These are phyloP conservation scores for Poeciliopsis infans DNA, from an alignment of 2,797 vertebrate species.

Conservation along the genomic window DNA sequence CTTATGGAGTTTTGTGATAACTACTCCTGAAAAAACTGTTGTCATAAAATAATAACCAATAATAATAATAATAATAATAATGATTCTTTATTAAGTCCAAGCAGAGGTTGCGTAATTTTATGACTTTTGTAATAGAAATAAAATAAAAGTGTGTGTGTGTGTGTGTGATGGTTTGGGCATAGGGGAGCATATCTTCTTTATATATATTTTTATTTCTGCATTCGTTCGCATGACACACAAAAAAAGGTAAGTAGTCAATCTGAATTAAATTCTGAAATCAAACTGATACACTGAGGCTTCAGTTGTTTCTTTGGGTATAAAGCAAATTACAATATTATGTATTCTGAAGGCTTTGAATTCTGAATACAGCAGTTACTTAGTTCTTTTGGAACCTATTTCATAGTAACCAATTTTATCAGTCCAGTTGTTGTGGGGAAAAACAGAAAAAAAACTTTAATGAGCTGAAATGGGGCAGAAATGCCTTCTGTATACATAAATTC, in stretches of 20 bases:
- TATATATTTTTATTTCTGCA: not conserved
- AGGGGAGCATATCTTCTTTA: not conserved
- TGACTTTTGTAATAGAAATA: no score
- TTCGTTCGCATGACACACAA: not conserved
- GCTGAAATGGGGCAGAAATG: not conserved
- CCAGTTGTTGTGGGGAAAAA: no score
- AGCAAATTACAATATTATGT: not conserved
- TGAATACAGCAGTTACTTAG: not conserved
- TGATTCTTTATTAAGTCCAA: no score
- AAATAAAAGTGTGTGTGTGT: no score
- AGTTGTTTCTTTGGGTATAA: not conserved
- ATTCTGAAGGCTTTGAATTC: not conserved
- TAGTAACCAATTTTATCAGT: not conserved
- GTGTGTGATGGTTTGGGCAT: no score
- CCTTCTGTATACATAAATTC: not conserved
- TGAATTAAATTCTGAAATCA: not conserved
- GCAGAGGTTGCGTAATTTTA: no score
- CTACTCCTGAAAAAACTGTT: not conserved
- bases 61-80: not conserved
- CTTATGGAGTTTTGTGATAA: not conserved
- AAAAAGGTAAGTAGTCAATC: not conserved
- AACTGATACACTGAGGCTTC: not conserved
- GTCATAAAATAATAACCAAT: no score
- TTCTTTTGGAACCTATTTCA: not conserved
- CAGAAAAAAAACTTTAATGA: not conserved